Percentiles rank a stretch among this genome's conserved stretches.
Conservation (phyloP, 2,888 invertebrate genomes). For the Rhyacophila evoluta region DNA sequence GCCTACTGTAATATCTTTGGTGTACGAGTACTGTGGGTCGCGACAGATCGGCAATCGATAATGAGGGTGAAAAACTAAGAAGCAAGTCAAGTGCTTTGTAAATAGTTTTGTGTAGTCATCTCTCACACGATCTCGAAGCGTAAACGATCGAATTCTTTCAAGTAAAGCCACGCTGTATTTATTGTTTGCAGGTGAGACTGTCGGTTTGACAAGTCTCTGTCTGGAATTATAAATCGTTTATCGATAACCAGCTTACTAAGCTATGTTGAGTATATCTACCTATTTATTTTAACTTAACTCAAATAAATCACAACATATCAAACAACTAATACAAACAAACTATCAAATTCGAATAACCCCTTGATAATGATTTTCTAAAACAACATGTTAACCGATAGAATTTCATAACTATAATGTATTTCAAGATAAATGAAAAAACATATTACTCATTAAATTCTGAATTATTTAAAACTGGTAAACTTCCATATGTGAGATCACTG, state of each 20-base stretch:
- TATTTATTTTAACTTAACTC: too few species aligned
- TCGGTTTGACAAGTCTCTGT: conserved; percentile 17
- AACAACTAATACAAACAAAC: too few species aligned
- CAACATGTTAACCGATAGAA: too few species aligned
- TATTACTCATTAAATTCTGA: too few species aligned
- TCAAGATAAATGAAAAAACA: too few species aligned
- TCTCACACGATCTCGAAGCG: conserved; percentile 29
- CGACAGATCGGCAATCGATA: conserved; percentile 16
- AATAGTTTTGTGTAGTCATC: conserved; percentile 31
- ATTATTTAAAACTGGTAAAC: too few species aligned
- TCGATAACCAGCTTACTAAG: background rate
- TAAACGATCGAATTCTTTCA: conserved; percentile 22
- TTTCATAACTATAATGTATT: too few species aligned
- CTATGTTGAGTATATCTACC: background rate
- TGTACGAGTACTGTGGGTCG: background rate
- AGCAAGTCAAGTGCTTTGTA: background rate
- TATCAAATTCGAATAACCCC: too few species aligned
- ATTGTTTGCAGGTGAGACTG: background rate
- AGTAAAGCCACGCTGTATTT: background rate
- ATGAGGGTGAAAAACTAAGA: conserved; percentile 15
- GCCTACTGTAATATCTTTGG: background rate
- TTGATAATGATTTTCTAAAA: too few species aligned
- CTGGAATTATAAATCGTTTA: conserved; percentile 4
- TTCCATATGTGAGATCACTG: too few species aligned
- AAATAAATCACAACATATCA: too few species aligned